Conservation (phyloP, 2,797 vertebrate genomes). For the Epinephelus awoara region DNA sequence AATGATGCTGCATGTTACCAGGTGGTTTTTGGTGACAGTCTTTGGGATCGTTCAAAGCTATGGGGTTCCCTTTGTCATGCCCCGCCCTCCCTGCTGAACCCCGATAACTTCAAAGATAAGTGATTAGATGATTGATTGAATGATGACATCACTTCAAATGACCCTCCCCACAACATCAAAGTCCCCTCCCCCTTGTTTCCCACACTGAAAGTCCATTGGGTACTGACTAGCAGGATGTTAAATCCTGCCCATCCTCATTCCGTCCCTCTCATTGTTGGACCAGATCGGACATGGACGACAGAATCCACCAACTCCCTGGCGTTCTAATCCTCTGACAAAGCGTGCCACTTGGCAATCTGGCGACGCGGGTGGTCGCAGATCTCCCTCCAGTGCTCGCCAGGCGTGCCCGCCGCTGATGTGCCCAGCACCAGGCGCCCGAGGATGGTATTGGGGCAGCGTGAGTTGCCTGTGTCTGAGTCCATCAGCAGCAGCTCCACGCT, state of each 20-base stretch:
- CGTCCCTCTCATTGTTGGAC: slow-evolving; percentile 25
- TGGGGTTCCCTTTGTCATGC: slow-evolving; percentile 57
- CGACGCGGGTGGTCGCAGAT: slow-evolving; percentile 97
- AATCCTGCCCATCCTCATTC: slow-evolving; percentile 39
- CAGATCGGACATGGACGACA: slow-evolving; percentile 27
- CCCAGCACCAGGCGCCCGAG: slow-evolving; percentile 92
- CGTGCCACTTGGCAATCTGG: slow-evolving; percentile 98
- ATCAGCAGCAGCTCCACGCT: slow-evolving; percentile 97
- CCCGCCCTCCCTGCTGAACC: slow-evolving; percentile 44
- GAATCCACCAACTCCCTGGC: slow-evolving; percentile 20
- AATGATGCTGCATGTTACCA: slow-evolving; percentile 74
- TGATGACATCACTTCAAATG: slow-evolving; percentile 76
- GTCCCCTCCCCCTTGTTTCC: slow-evolving; percentile 26
- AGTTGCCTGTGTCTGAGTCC: slow-evolving; percentile 90
- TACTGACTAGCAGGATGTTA: slow-evolving; percentile 33
- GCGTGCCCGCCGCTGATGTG: slow-evolving; percentile 89
- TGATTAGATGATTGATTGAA: slow-evolving; percentile 70
- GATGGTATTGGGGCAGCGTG: slow-evolving; percentile 85
- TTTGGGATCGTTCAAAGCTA: slow-evolving; percentile 84
- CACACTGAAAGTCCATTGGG: slow-evolving; percentile 74
- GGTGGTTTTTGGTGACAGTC: slow-evolving; percentile 75
- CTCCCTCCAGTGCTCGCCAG: slow-evolving; percentile 98
- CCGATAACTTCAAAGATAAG: slow-evolving; percentile 69
- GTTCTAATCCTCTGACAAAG: slow-evolving; percentile 91
- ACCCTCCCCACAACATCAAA: slow-evolving; percentile 49